phyloP scores from a whole-genome alignment of 2,113 vertebrate species.

The Dicrurus megarhynchus region DNA sequence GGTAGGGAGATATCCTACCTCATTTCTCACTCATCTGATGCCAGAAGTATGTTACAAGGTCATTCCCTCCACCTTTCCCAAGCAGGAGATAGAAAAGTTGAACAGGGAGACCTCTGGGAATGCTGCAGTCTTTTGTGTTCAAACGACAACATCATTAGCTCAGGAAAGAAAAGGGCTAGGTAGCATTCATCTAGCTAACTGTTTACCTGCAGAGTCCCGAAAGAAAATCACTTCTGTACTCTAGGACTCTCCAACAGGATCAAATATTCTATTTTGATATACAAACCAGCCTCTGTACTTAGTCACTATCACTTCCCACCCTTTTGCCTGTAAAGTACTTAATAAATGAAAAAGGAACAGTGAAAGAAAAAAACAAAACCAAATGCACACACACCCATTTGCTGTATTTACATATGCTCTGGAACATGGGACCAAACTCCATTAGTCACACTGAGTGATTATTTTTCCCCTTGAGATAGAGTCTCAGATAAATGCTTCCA shows the following conservation, averaged over 20 bases:
- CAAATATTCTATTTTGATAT: background rate
- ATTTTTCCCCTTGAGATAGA: background rate
- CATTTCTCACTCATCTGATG: conserved; percentile 9
- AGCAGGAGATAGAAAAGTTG: background rate
- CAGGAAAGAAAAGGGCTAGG: background rate
- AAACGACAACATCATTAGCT: background rate
- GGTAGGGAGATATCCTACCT: background rate
- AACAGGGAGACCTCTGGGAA: background rate
- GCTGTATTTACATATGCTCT: background rate
- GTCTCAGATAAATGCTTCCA: background rate
- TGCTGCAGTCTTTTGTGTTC: background rate
- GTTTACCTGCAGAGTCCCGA: background rate
- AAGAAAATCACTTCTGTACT: background rate
- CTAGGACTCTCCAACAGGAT: background rate
- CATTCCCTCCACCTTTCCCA: background rate
- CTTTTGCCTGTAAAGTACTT: background rate
- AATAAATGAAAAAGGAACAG: background rate
- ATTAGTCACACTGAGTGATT: background rate
- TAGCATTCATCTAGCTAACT: background rate
- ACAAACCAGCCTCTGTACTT: background rate
- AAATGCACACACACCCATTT: background rate
- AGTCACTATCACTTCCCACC: background rate
- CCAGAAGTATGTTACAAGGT: conserved; percentile 21
- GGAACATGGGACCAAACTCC: background rate
- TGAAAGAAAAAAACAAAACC: background rate